phyloP scores from a whole-genome alignment of 2,888 invertebrate species.

The Tachina lurida region DNA sequence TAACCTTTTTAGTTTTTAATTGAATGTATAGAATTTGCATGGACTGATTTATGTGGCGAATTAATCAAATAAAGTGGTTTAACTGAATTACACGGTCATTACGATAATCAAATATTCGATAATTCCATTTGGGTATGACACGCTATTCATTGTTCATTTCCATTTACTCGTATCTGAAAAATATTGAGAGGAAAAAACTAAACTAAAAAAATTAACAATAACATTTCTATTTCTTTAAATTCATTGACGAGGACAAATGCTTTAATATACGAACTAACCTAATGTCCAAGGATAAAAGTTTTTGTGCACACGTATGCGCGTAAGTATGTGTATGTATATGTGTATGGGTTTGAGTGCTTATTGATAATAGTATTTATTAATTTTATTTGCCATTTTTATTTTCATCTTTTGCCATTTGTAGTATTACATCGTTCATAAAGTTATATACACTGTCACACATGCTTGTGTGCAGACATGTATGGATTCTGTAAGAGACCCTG shows the following conservation, averaged over 20 bases:
- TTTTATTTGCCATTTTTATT: slow-evolving; percentile 49
- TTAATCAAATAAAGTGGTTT: slow-evolving; percentile 18
- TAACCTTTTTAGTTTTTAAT: slow-evolving; percentile 48
- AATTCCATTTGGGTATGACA: neutral
- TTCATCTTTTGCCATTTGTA: slow-evolving; percentile 13
- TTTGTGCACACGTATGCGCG: too few relatives aligned
- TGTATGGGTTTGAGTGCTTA: neutral
- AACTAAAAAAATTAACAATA: slow-evolving; percentile 12
- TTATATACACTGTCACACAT: neutral
- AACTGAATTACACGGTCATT: slow-evolving; percentile 56
- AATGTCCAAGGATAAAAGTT: slow-evolving; percentile 9
- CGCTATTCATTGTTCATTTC: neutral
- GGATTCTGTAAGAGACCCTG: slow-evolving; percentile 16
- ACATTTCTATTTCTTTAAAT: slow-evolving; percentile 2
- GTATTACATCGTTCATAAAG: neutral
- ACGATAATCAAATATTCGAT: slow-evolving; percentile 25
- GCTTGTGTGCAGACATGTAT: slow-evolving; percentile 3
- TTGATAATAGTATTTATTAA: slow-evolving; percentile 36
- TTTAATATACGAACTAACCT: neutral
- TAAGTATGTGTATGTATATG: too few relatives aligned
- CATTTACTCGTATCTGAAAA: neutral
- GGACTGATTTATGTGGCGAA: slow-evolving; percentile 21
- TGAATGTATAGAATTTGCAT: slow-evolving; percentile 1
- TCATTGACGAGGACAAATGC: slow-evolving; percentile 5
- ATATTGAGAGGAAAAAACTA: neutral